Base-by-base conservation (phyloP, 2,113 vertebrate genomes). In the Eonycteris spelaea region DNA sequence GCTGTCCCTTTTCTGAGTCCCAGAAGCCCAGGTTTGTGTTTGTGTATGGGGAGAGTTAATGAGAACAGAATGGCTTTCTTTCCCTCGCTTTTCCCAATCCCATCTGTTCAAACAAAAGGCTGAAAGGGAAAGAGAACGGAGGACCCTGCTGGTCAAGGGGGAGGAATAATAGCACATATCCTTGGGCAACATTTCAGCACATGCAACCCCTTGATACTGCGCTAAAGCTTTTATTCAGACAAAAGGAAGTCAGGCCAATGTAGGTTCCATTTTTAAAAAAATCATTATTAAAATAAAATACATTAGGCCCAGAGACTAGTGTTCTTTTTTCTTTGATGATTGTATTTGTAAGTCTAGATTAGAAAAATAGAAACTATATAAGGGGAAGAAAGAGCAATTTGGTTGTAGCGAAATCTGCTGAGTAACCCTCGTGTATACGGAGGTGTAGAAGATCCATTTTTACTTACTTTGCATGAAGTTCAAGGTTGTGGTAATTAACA, bases 91-190 rank as follows among this genome's bases (percentile, higher is more conserved):
- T 98, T 97, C 98, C 98, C 98, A 98, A 98, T 97, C 98, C 98
- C 98, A 99, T 99, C 98, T 99, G 98, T 98, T 98, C 98, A 99
- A 99, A 99, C 98, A 99, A 99, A 99, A 98, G 98, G 98, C 98
- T 98, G 98, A 98, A 98, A 98, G 98, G 98, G 97, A 98, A 98
- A 98, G 98, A 98, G 98, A 99, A 97, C 0, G 98, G 98, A 98
- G 98, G 98, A 98, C 98, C 98, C 98, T 99, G 98, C 98, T 99
- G 98, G 98, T 98, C 98, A 98, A 99, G 98, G 98, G 98, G 98
- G 98, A 98, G 97, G 98, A 98, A 98, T 99, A 98, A 99, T 99
- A 98, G 98, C 98, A 98, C 97, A 98, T 98, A 98, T 99, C 98
- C 98, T 99, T 99, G 98, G 98, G 98, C 98, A 98, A 98, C 98